Percentiles rank a stretch among this genome's conserved stretches.
Evolutionary conservation across 2,888 invertebrate genomes (phyloP).

Genomic region (Torymus tubicola): DNA sequence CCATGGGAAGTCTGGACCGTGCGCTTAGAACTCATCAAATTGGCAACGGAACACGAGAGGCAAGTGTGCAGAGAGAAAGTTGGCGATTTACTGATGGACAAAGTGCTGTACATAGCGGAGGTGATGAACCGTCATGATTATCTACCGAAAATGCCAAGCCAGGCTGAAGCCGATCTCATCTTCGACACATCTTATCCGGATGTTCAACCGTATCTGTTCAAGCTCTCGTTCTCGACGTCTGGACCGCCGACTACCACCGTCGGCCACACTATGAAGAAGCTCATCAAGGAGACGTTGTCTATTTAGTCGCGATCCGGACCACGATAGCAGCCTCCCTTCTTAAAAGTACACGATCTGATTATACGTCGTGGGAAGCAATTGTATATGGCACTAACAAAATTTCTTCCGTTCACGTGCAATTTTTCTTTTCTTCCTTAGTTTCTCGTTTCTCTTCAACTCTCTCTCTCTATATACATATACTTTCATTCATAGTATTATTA

Average conservation of each 20-base stretch:
- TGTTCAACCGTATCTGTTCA: conserved; percentile 97
- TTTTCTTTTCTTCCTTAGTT: not conserved
- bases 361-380: not conserved
- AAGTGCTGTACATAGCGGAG: conserved; percentile 95
- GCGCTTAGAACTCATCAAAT: conserved; percentile 90
- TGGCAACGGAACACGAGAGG: conserved; percentile 91
- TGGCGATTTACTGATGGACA: conserved; percentile 92
- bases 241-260: conserved; percentile 89
- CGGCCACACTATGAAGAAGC: conserved; percentile 92
- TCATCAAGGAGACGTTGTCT: conserved; percentile 83
- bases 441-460: not conserved
- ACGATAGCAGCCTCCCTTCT: no score
- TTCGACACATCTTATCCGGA: conserved; percentile 96
- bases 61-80: conserved; percentile 92
- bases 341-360: no score
- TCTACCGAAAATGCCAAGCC: conserved; percentile 96
- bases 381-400: not conserved
- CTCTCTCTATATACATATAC: no score
- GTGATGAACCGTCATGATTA: conserved; percentile 97
- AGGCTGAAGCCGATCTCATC: conserved; percentile 93
- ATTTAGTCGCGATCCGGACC: conserved; percentile 50
- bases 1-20: conserved; percentile 99
- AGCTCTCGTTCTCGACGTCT: conserved; percentile 89
- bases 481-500: not conserved
- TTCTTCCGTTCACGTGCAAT: not conserved